Evolutionary conservation across 2,113 vertebrate genomes (phyloP).

Genomic region (human): DNA sequence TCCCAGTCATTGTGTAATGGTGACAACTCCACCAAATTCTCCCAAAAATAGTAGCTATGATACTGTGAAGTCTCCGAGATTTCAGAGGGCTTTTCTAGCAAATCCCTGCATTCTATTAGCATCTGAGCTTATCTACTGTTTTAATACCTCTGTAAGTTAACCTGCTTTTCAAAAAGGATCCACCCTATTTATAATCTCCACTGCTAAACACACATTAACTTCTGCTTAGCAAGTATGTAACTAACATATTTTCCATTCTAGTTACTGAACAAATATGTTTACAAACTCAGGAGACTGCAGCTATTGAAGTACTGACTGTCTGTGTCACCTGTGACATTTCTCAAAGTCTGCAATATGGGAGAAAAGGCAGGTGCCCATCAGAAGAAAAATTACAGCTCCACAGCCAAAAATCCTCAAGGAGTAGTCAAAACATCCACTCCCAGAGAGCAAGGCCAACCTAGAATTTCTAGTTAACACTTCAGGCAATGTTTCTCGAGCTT

Average conservation of each 20-base stretch:
- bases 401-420: not conserved
- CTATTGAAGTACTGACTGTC: not conserved
- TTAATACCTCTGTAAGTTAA: not conserved
- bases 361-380: not conserved
- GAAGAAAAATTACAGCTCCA: not conserved
- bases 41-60: not conserved
- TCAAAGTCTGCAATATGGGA: not conserved
- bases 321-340: not conserved
- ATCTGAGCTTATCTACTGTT: not conserved
- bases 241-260: not conserved
- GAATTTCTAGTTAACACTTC: not conserved
- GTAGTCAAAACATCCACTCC: not conserved
- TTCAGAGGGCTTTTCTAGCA: not conserved
- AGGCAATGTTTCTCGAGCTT: not conserved
- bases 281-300: not conserved
- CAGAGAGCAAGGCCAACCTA: not conserved
- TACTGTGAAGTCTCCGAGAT: not conserved
- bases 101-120: not conserved
- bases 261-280: not conserved
- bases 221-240: not conserved
- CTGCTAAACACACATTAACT: not conserved
- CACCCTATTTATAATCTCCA: not conserved
- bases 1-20: not conserved
- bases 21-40: not conserved
- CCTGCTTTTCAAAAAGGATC: constrained; percentile 20